These are phyloP conservation scores for Condylura cristata DNA, from an alignment of 2,113 vertebrate genomes.

Conservation along the genomic window DNA sequence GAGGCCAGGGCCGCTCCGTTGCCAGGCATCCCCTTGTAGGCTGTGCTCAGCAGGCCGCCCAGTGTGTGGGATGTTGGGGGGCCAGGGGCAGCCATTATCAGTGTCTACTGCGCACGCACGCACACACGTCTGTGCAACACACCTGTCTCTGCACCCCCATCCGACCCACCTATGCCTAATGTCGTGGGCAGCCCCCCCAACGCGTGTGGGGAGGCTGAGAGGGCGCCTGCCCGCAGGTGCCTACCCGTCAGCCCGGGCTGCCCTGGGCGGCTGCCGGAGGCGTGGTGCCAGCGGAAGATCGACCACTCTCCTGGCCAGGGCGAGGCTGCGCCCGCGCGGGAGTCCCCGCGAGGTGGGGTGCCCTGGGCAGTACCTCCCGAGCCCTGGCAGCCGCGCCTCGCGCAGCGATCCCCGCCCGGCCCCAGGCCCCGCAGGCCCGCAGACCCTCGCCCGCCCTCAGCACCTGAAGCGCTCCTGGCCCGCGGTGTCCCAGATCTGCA, in stretches of 20 bases:
- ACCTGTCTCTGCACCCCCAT: background rate
- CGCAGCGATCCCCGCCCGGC: background rate
- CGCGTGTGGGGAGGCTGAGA: too few species aligned
- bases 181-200: too few species aligned
- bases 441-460: conserved; percentile 58
- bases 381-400: background rate
- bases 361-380: background rate
- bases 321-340: background rate
- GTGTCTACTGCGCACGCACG: background rate
- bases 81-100: background rate
- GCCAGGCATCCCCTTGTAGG: background rate
- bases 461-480: conserved; percentile 95
- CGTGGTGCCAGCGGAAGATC: background rate
- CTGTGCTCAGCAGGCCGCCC: background rate
- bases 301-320: background rate
- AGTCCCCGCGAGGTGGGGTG: background rate
- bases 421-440: background rate
- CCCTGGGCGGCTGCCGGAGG: conserved; percentile 38
- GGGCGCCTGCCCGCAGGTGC: too few species aligned
- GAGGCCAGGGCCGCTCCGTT: conserved; percentile 34
- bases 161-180: background rate
- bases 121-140: too few species aligned
- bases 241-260: background rate
- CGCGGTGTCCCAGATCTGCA: conserved; percentile 95
- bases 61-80: background rate